These are phyloP conservation scores for Aplidium turbinatum DNA, from an alignment of 23 tunicate species.

Conservation along the genomic window DNA sequence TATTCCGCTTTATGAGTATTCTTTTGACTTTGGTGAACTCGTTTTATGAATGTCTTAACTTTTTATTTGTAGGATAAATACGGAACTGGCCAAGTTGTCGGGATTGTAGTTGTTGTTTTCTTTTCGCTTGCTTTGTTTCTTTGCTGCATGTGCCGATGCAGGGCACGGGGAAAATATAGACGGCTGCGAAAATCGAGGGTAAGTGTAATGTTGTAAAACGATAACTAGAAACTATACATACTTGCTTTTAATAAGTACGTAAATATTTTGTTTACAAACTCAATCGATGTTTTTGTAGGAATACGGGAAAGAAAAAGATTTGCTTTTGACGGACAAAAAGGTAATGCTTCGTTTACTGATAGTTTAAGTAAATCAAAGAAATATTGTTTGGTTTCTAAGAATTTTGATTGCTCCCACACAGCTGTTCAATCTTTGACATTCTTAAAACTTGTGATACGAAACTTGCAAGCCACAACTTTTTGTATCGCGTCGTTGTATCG, in stretches of 20 bases:
- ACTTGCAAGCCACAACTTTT: too few relatives aligned
- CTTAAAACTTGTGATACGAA: too few relatives aligned
- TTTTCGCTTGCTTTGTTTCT: background rate
- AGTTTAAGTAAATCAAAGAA: background rate
- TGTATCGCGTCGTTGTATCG: too few relatives aligned
- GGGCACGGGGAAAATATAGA: background rate
- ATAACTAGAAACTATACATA: too few relatives aligned
- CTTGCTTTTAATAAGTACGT: too few relatives aligned
- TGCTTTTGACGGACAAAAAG: background rate
- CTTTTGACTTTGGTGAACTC: too few relatives aligned
- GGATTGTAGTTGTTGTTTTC: slow-evolving; percentile 4
- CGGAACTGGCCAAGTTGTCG: background rate
- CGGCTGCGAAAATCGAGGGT: slow-evolving; percentile 16
- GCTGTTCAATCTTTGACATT: too few relatives aligned
- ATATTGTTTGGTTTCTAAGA: background rate
- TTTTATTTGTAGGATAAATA: slow-evolving; percentile 17
- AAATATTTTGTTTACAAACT: too few relatives aligned
- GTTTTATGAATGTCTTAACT: background rate
- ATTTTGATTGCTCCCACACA: too few relatives aligned
- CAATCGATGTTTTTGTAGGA: slow-evolving; percentile 5
- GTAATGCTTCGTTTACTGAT: slow-evolving; percentile 18
- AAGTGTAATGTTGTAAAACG: too few relatives aligned
- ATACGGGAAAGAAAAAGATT: slow-evolving; percentile 21
- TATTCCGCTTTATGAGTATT: too few relatives aligned
- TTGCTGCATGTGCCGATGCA: slow-evolving; percentile 13